These are phyloP conservation scores for Melanotaenia maccullochi DNA, from an alignment of 2,797 vertebrate genomes.

Conservation along the genomic window DNA sequence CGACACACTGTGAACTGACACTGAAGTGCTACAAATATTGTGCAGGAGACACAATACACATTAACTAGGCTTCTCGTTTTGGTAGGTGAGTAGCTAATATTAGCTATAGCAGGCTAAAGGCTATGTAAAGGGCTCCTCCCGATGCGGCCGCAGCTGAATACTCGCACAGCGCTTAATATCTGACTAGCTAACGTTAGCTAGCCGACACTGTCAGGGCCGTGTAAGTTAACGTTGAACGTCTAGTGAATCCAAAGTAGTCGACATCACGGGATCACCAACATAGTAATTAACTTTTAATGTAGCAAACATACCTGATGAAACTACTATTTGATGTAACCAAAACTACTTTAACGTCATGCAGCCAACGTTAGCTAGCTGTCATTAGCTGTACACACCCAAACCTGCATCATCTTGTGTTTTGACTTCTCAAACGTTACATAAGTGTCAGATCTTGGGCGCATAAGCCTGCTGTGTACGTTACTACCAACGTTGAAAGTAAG, in stretches of 20 bases:
- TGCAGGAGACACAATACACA: conserved; percentile 18
- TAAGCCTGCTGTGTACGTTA: background rate
- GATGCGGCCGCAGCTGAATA: conserved; percentile 54
- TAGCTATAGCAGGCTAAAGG: conserved; percentile 48
- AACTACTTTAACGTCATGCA: conserved; percentile 33
- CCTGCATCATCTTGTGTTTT: conserved; percentile 57
- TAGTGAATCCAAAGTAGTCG: background rate
- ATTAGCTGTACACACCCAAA: conserved; percentile 81
- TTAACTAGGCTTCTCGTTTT: conserved; percentile 25
- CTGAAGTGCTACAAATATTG: conserved; percentile 23
- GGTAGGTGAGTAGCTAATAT: conserved; percentile 57
- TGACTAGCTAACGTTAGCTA: conserved; percentile 48
- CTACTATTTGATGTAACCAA: background rate
- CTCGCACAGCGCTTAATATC: conserved; percentile 44
- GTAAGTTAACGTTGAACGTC: conserved; percentile 7
- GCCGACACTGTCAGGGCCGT: conserved; percentile 43
- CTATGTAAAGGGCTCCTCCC: conserved; percentile 69
- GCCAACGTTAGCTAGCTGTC: conserved; percentile 67
- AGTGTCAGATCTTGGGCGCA: background rate
- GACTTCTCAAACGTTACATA: conserved; percentile 11
- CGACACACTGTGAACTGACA: conserved; percentile 35
- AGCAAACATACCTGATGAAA: background rate
- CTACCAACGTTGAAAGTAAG: no score
- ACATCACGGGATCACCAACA: background rate
- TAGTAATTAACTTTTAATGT: background rate